Evolutionary conservation across 2,797 vertebrate species (phyloP).

Genomic region (Zalophus californianus): DNA sequence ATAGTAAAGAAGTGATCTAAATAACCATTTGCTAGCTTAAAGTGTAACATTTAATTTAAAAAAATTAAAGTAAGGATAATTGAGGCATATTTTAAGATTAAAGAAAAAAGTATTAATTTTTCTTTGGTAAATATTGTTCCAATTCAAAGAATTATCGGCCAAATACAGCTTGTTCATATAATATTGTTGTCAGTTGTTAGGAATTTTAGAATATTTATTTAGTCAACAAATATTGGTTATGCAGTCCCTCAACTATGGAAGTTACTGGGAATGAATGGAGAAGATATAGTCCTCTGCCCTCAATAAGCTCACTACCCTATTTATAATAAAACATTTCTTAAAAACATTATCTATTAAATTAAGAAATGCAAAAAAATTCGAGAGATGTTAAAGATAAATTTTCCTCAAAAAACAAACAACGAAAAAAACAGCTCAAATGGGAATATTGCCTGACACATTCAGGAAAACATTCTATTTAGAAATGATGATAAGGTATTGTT

Average conservation of each 20-base stretch:
- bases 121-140: constrained; percentile 6
- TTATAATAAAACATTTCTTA: constrained; percentile 37
- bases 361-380: not conserved
- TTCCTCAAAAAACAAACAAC: constrained; percentile 4
- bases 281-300: not conserved
- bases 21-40: not conserved
- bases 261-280: not conserved
- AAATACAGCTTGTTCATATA: constrained; percentile 32
- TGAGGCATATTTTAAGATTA: constrained; percentile 28
- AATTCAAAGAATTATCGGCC: constrained; percentile 22
- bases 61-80: not conserved
- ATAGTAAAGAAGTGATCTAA: not conserved
- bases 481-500: not conserved
- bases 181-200: not conserved
- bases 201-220: constrained; percentile 8
- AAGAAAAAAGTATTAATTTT: not conserved
- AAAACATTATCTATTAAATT: not conserved
- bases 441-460: not conserved
- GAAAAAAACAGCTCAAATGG: not conserved
- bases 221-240: not conserved
- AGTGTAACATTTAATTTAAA: not conserved
- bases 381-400: not conserved
- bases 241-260: not conserved
- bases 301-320: not conserved
- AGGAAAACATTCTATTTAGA: not conserved